Conservation (phyloP, 2,888 invertebrate genomes). For the Drosophila atripex region DNA sequence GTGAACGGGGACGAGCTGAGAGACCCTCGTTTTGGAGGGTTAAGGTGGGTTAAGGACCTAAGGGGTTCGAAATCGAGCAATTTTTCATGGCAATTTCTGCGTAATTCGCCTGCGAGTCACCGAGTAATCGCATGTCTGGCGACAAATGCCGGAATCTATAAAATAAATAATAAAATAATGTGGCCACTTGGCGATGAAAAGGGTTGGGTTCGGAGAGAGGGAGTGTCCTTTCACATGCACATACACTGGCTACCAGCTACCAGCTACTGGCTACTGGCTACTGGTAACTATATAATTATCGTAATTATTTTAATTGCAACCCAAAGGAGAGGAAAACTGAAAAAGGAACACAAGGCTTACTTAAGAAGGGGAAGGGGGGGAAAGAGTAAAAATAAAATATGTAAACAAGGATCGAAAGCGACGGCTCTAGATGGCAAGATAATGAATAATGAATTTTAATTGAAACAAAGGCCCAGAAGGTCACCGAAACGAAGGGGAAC, state of each 20-base stretch:
- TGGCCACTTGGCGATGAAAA: not conserved
- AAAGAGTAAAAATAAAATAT: constrained; percentile 23
- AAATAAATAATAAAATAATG: constrained; percentile 53
- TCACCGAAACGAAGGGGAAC: constrained; percentile 11
- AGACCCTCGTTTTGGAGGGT: constrained; percentile 22
- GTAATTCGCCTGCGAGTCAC: constrained; percentile 38
- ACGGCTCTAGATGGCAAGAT: constrained; percentile 27
- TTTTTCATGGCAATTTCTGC: constrained; percentile 49
- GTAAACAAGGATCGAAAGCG: constrained; percentile 39
- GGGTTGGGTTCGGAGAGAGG: constrained; percentile 1
- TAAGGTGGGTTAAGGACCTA: constrained; percentile 33
- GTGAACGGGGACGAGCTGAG: constrained; percentile 30
- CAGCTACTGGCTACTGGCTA: not conserved
- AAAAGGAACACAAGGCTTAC: not conserved
- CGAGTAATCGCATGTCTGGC: constrained; percentile 41
- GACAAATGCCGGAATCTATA: constrained; percentile 52
- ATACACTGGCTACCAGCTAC: not conserved
- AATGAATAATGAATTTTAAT: constrained; percentile 39
- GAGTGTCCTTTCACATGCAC: constrained; percentile 21
- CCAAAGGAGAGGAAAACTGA: constrained; percentile 7
- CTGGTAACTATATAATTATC: constrained; percentile 57
- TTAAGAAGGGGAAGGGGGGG: not conserved
- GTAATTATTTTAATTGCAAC: constrained; percentile 68
- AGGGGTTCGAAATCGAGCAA: constrained; percentile 27
- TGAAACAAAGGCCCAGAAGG: constrained; percentile 28